phyloP scores from a whole-genome alignment of 2,113 vertebrate genomes.

The Macaca nemestrina region DNA sequence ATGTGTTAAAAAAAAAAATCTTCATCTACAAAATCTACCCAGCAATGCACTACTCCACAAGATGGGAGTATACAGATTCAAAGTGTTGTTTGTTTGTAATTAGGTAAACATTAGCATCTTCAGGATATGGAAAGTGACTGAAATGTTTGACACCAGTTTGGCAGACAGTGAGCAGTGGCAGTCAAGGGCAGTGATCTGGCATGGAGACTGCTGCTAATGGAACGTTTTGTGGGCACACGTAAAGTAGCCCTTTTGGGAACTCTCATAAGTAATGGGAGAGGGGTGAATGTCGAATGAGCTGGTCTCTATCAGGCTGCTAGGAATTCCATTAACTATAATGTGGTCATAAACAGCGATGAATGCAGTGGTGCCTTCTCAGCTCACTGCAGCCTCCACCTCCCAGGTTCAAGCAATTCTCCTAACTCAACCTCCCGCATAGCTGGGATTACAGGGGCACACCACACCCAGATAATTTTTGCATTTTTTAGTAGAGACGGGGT shows the following conservation, averaged over 20 bases:
- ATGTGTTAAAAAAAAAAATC: background rate
- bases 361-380: too few relatives aligned
- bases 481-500: too few relatives aligned
- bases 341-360: background rate
- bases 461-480: too few relatives aligned
- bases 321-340: background rate
- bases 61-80: background rate
- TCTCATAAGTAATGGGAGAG: background rate
- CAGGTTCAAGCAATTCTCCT: too few relatives aligned
- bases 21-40: background rate
- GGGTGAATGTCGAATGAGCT: background rate
- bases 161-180: rapidly evolving
- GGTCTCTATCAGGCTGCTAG: background rate
- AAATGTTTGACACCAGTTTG: background rate
- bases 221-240: background rate
- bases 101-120: background rate
- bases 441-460: too few relatives aligned
- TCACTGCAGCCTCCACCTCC: too few relatives aligned
- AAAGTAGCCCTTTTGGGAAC: background rate
- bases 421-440: rapidly evolving
- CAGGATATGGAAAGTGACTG: background rate
- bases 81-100: background rate
- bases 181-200: background rate
- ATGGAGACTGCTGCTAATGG: background rate
- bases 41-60: background rate